These are phyloP conservation scores for Pampusana beccarii DNA, from an alignment of 2,113 vertebrate species.

Conservation along the genomic window DNA sequence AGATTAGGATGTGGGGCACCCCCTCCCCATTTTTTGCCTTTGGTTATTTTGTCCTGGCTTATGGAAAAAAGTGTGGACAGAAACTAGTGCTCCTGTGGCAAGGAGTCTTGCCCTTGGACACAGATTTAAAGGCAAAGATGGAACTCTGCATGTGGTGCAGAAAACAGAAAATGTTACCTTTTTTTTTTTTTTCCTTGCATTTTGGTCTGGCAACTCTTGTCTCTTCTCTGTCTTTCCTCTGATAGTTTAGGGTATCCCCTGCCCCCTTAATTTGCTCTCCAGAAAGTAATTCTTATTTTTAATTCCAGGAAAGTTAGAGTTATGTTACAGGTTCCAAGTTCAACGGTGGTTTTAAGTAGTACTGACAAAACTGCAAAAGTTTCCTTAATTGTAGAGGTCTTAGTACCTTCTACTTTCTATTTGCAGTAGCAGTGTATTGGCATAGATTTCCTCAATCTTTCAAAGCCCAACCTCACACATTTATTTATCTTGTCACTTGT, in stretches of 20 bases:
- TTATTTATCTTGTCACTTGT: slow-evolving; percentile 1
- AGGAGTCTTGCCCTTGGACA: neutral
- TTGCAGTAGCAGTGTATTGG: slow-evolving; percentile 13
- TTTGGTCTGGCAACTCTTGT: neutral
- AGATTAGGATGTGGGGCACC: neutral
- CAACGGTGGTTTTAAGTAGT: slow-evolving; percentile 53
- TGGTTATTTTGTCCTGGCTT: neutral
- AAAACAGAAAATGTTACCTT: neutral
- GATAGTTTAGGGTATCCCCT: neutral
- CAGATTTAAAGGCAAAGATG: neutral
- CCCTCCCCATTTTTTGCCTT: neutral
- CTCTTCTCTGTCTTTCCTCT: neutral
- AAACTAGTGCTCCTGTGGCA: neutral
- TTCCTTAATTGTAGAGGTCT: neutral
- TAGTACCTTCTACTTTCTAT: neutral
- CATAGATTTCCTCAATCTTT: neutral
- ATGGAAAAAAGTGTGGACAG: neutral
- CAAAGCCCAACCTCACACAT: neutral
- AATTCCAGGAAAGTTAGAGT: slow-evolving; percentile 45
- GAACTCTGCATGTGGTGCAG: neutral
- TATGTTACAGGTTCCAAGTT: neutral
- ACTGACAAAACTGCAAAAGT: neutral
- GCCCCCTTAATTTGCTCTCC: neutral
- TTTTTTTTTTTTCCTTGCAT: neutral
- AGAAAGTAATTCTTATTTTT: slow-evolving; percentile 4